Evolutionary conservation across 1,140 invertebrate genomes (phyloP).

Genomic region (Oryctes rhinoceros): DNA sequence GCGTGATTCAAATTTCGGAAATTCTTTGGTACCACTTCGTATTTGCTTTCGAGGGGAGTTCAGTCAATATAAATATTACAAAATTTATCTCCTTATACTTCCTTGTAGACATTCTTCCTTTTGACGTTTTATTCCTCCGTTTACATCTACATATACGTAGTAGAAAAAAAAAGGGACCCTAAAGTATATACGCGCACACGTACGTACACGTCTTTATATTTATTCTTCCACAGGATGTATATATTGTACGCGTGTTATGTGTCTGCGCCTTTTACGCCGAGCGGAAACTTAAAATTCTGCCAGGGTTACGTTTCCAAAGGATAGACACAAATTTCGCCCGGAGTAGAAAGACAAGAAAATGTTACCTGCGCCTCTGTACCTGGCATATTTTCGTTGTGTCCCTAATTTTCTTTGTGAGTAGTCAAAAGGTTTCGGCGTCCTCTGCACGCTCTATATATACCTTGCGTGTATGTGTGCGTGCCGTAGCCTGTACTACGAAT

Average conservation of each 20-base stretch:
- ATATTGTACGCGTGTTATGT: too few species aligned
- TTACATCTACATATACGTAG: background rate
- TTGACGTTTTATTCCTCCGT: background rate
- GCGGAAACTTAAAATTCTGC: slow-evolving; percentile 14
- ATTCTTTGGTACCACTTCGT: too few species aligned
- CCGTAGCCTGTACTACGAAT: too few species aligned
- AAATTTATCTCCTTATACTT: too few species aligned
- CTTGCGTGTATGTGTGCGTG: background rate
- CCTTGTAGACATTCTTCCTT: background rate
- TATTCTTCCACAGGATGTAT: background rate
- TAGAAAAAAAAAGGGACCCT: background rate
- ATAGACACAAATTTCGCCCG: slow-evolving; percentile 11
- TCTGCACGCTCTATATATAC: background rate
- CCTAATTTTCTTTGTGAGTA: slow-evolving; percentile 18
- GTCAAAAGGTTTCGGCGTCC: slow-evolving; percentile 3
- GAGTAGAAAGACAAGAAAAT: slow-evolving; percentile 19
- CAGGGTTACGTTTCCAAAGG: background rate
- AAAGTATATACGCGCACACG: background rate
- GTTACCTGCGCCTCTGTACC: slow-evolving; percentile 3
- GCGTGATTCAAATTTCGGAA: too few species aligned
- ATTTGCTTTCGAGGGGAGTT: too few species aligned
- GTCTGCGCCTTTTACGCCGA: background rate
- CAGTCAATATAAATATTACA: too few species aligned
- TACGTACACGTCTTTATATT: background rate
- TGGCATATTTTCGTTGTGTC: slow-evolving; percentile 18